Evolutionary conservation across 64 coral and sea anemone genomes (phyloP), one percentile per base, ranked within the genome.

Genomic region (Actinia tenebrosa): DNA sequence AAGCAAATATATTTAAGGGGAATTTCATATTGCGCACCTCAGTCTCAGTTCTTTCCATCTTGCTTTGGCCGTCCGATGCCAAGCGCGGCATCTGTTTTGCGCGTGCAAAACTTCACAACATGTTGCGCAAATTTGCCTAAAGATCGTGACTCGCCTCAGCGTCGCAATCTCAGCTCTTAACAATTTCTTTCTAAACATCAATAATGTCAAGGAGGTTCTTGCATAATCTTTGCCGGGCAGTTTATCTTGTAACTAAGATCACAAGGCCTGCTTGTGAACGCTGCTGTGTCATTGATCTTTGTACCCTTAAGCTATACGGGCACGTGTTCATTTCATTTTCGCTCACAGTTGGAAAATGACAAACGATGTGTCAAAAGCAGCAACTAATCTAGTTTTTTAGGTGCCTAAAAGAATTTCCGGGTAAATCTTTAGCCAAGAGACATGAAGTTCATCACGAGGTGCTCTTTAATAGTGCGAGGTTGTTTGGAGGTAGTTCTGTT

Each of bases 351-450:
- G 69, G 69, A 75, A 75, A 75, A 37, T 75, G 69, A 75, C 69
- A 75, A 75, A 75, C 69, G 13, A 75, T 30, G 69, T 75, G 69
- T 66, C 63, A 66, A 66, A 66, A 61, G n/a, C 42, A 26, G 26
- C 69, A 75, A 30, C 1, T 75, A 75, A 27, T 14, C 15, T 10
- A 58, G 16, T 16, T 81, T 45, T 81, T 17, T 22, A 81, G 79
- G 16, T 50, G 79, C 18, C 44, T 20, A 52, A 16, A 23, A 81
- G 79, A 81, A 81, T 81, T 81, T 81, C 79, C 79, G 79, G 79
- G 50, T 37, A 81, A 53, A 81, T 45, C 7, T 79, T 45, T 53
- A 45, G 44, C n/a, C 43, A 20, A 81, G 14, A 81, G 18, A 45
- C 43, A 50, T 81, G 20, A 44, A 81, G 45, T 52, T 23, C 10